Evolutionary conservation across 2,113 vertebrate genomes (phyloP).

Genomic region (Pseudolaguvia tuberculata): DNA sequence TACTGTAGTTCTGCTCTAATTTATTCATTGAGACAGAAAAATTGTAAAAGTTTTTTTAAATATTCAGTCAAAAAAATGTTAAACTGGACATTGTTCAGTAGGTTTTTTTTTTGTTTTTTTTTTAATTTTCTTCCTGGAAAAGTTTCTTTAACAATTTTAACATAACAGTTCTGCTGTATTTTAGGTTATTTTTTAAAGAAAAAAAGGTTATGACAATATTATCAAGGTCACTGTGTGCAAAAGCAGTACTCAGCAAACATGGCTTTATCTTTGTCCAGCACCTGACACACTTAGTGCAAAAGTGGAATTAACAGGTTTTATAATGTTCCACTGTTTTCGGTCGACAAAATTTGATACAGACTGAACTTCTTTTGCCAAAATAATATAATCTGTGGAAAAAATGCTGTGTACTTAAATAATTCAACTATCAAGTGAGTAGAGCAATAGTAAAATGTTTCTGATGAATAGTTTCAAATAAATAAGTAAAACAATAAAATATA

Average conservation of each 20-base stretch:
- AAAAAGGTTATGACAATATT: constrained; percentile 65
- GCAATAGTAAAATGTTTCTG: background rate
- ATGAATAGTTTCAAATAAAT: too few species aligned
- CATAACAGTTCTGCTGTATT: constrained; percentile 38
- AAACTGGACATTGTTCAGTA: background rate
- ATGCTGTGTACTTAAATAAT: background rate
- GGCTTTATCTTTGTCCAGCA: constrained; percentile 49
- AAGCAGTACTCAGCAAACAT: constrained; percentile 30
- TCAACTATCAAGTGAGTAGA: background rate
- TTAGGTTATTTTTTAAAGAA: constrained; percentile 34
- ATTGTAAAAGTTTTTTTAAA: too few species aligned
- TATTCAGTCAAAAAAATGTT: background rate
- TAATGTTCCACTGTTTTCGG: background rate
- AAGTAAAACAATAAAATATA: too few species aligned
- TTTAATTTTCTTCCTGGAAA: background rate
- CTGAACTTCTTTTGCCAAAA: background rate
- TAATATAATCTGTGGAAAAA: background rate
- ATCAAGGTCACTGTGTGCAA: constrained; percentile 55
- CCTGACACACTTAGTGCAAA: constrained; percentile 38
- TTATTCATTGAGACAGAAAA: background rate
- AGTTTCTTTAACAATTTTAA: constrained; percentile 34
- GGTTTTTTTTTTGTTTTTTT: background rate
- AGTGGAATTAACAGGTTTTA: background rate
- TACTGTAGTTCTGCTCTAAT: too few species aligned
- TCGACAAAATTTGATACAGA: background rate